Base-by-base conservation (phyloP, 1,140 invertebrate genomes). In the Solen grandis region DNA sequence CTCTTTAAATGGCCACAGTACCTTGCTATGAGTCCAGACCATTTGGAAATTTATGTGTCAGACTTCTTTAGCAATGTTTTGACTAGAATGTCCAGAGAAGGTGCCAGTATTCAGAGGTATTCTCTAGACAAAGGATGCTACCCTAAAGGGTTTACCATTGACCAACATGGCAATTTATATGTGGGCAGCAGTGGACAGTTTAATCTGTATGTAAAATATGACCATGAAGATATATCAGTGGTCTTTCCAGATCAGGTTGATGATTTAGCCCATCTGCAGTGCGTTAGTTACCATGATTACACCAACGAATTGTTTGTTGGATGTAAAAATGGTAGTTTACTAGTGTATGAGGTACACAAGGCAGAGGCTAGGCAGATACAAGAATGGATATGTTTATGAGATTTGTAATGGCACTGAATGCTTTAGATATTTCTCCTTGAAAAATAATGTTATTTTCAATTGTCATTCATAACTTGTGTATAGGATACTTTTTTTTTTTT, bases 271-370 rank as follows among this genome's bases (percentile, higher is more conserved):
- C 8, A 46, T 8, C 8, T 46, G 19, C 41, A 46, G 19, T 46
- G 41, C 19, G 41, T 46, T 10, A 46, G 8, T 46, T 46, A 10
- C 19, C 8, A 46, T 46, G 41, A 46, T 46, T 19, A 10, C 8
- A 46, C 8, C 19, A 19, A 19, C 8, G 8, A 46, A 46, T 10
- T 46, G 41, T 46, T 10, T 46, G 19, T 46, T 10, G 41, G 41
- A 19, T 46, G 38, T 5, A 66, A 3, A 2, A 5, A 33, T 27
- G 4, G n/a, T n/a, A 66, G 19, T 57, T 2, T 81, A 19, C 16
- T 72, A 52, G 46, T 60, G 8, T 46, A 46, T 46, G 19, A 46
- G 41, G n/a, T n/a, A n/a, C n/a, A n/a, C n/a, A n/a, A n/a, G n/a
- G n/a, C n/a, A n/a, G n/a, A n/a, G n/a, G n/a, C n/a, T n/a, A n/a